Evolutionary conservation across 2,113 vertebrate species (phyloP).

Genomic region (Trogon surrucura): DNA sequence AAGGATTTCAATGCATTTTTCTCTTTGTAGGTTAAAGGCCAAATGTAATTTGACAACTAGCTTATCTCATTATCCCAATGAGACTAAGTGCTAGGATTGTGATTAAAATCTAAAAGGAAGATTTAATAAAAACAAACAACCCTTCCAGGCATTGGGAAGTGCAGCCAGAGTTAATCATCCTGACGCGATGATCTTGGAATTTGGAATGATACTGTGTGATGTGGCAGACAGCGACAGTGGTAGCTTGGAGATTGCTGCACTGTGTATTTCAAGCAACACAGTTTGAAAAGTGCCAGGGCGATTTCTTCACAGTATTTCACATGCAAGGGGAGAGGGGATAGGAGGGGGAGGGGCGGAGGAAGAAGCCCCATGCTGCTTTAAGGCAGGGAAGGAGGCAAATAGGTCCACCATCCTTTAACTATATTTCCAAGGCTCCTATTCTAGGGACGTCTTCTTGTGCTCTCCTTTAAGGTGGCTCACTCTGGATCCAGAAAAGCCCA

Average conservation of each 20-base stretch:
- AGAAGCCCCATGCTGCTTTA: conserved; percentile 95
- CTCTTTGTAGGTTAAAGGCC: conserved; percentile 72
- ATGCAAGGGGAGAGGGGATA: conserved; percentile 82
- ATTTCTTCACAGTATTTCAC: conserved; percentile 98
- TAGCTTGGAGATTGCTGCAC: conserved; percentile 72
- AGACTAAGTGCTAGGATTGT: conserved; percentile 73
- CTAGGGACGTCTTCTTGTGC: conserved; percentile 80
- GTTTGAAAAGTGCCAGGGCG: conserved; percentile 85
- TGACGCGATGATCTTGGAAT: conserved; percentile 75
- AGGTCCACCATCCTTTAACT: conserved; percentile 82
- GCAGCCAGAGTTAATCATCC: conserved; percentile 74
- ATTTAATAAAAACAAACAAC: conserved; percentile 29
- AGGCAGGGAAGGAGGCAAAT: conserved; percentile 93
- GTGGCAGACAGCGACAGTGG: conserved; percentile 75
- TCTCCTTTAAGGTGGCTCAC: conserved; percentile 79
- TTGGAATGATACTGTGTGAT: conserved; percentile 80
- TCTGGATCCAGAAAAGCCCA: conserved; percentile 67
- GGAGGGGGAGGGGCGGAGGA: conserved; percentile 70
- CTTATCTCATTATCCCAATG: conserved; percentile 74
- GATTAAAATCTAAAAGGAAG: conserved; percentile 74
- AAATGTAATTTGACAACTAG: conserved; percentile 72
- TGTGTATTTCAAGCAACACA: conserved; percentile 82
- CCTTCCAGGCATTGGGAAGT: conserved; percentile 79
- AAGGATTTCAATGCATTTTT: conserved; percentile 69
- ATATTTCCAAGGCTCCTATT: conserved; percentile 80